Base-by-base conservation (phyloP, 1,140 invertebrate species). In the Arctopsyche grandis region DNA sequence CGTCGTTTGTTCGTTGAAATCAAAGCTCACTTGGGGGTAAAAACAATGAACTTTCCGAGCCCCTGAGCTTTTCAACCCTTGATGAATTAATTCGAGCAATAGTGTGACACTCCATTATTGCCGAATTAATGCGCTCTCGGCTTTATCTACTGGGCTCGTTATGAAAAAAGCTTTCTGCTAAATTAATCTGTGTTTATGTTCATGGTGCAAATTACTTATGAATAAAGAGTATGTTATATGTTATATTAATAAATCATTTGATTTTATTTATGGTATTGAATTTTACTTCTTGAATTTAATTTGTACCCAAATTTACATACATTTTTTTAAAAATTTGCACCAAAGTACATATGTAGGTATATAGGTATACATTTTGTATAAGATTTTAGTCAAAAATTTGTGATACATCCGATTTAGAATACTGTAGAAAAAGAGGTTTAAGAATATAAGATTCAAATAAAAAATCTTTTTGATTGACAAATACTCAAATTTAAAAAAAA, bases 91-190 rank as follows among this genome's bases (percentile, higher is more conserved):
- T 63, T 22, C 56, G 26, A 29, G 56, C 43, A 12, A 22, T 24
- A 52, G 14, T 44, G 74, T 22, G 74, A 76, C 74, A 74, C 44
- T 43, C 70, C 38, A 74, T 74, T 74, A 74, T 74, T 74, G 38
- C 3, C 43, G 24, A 60, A 63, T 63, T 63, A 63, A 76, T 56
- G 3, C 52, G 22, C 12, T 16, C n/a, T 22, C 1, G 10, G 73
- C 7, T 38, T 4, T 38, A 38, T 38, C 29, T 38, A 38, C 29
- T 7, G 7, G 3, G 7, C 29, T 38, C 29, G 26, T 0, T 16
- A 19, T 7, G 38, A 14, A 43, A 29, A 22, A 26, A 21, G 70
- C 16, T 48, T 19, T 74, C 21, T 74, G n/a, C 7, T 16, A 48
- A 52, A 74, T 74, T 74, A 14, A 74, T 74, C 7, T 7, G 7